Evolutionary conservation across 2,888 invertebrate species (phyloP).

Genomic region (Salticus scenicus): DNA sequence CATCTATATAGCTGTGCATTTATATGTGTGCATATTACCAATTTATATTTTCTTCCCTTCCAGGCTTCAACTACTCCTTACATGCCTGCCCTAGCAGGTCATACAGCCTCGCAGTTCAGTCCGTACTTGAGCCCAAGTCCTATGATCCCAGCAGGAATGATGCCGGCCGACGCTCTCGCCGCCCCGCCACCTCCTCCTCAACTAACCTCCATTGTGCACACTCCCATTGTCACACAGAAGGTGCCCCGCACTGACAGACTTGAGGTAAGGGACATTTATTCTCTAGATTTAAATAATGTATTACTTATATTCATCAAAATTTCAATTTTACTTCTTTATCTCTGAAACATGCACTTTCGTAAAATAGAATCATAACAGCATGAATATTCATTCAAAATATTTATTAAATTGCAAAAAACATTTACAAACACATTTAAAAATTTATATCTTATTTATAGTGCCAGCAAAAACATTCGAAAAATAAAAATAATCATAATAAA

Average conservation of each 20-base stretch:
- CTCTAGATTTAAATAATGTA: neutral
- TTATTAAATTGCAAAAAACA: too few species aligned
- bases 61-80: slow-evolving; percentile 65
- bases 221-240: slow-evolving; percentile 86
- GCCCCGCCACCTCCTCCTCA: slow-evolving; percentile 63
- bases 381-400: too few species aligned
- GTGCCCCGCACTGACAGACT: slow-evolving; percentile 94
- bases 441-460: too few species aligned
- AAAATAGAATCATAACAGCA: too few species aligned
- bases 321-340: too few species aligned
- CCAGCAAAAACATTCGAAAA: too few species aligned
- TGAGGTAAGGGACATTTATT: slow-evolving; percentile 85
- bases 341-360: too few species aligned
- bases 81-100: slow-evolving; percentile 58
- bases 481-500: too few species aligned
- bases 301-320: too few species aligned
- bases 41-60: neutral
- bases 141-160: slow-evolving; percentile 69
- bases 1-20: too few species aligned
- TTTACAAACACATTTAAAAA: too few species aligned
- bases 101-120: slow-evolving; percentile 58
- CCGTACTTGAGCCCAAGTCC: slow-evolving; percentile 67
- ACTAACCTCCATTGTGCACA: slow-evolving; percentile 76
- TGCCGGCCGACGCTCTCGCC: slow-evolving; percentile 68
- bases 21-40: too few species aligned